These are phyloP conservation scores for Apoda limacodes DNA, from an alignment of 2,888 invertebrate genomes.

Conservation along the genomic window DNA sequence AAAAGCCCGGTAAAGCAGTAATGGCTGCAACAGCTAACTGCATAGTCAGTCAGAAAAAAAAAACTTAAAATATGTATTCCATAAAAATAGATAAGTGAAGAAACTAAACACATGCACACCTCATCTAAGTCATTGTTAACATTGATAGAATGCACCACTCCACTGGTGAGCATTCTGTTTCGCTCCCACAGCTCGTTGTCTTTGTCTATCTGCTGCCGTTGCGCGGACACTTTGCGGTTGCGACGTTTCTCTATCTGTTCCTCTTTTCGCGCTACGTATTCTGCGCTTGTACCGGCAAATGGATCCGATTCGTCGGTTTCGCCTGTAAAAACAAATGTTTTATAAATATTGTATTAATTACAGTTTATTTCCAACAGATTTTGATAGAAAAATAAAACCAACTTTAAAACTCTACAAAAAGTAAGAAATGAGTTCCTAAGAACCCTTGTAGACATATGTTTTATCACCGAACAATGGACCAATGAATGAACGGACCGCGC, in stretches of 20 bases:
- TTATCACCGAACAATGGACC: no score
- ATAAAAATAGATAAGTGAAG: conserved; percentile 2
- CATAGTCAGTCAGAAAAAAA: no score
- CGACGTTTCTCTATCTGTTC: conserved; percentile 91
- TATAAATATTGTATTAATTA: no score
- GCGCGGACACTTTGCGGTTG: conserved; percentile 93
- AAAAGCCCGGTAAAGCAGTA: no score
- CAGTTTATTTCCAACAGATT: no score
- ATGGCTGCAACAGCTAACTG: no score
- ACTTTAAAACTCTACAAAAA: no score
- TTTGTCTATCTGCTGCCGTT: conserved; percentile 96
- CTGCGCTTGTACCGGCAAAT: conserved; percentile 88
- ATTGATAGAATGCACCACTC: conserved; percentile 91
- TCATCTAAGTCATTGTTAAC: conserved; percentile 95
- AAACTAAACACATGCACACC: conserved; percentile 26
- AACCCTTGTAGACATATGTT: no score
- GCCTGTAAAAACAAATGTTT: no score
- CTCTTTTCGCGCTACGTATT: conserved; percentile 94
- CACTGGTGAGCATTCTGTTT: conserved; percentile 95
- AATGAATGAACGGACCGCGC: no score
- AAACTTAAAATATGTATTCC: not conserved
- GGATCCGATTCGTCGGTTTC: conserved; percentile 94
- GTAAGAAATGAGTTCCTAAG: no score
- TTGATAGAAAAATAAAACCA: no score
- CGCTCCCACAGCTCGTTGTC: conserved; percentile 99